Base-by-base conservation (phyloP, 2,888 invertebrate species). In the Seira ritae region DNA sequence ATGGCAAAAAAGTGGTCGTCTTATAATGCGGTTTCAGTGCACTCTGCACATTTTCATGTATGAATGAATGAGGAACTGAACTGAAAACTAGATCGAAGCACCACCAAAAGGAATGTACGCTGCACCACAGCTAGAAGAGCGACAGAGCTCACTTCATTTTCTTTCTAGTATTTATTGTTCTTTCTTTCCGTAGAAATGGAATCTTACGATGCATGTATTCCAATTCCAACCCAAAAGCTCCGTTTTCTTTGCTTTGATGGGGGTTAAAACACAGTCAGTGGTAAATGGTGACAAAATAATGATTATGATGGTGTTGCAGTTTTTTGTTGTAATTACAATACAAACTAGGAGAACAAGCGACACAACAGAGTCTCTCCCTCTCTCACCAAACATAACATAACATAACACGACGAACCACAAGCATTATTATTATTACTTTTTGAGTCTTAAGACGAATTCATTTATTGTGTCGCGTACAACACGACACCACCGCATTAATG, bases 221-320 rank as follows among this genome's bases (percentile, higher is more conserved):
- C n/a, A n/a, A 31, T 31, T 31, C 31, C 8, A 2, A 8, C 31
- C 8, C 31, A 2, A 31, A 31, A 31, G 31, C 31, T 31, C 31
- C n/a, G n/a, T n/a, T n/a, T n/a, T n/a, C n/a, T n/a, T 31, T 1
- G 67, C 68, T 31, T 19, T 68, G 42, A 15, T 31, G 37, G 42
- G 15, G 55, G 15, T 76, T 31, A 68, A 60, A 55, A 8, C 31
- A 31, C 31, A 31, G 55, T 20, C 42, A 19, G 46, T 31, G 62
- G 73, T 73, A 69, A 17, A 68, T 74, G 69, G 80, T 80, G 80
- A 80, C 80, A 62, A 75, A 80, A 31, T 80, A 74, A 80, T 80
- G 74, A 80, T 74, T 62, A 62, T 73, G 79, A 69, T 55, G 72
- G 50, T 55, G 55, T 65, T 80, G 80, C 72, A 80, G 73, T 65